Evolutionary conservation across 2,888 invertebrate species (phyloP).

Genomic region (Micoletzkya japonica): DNA sequence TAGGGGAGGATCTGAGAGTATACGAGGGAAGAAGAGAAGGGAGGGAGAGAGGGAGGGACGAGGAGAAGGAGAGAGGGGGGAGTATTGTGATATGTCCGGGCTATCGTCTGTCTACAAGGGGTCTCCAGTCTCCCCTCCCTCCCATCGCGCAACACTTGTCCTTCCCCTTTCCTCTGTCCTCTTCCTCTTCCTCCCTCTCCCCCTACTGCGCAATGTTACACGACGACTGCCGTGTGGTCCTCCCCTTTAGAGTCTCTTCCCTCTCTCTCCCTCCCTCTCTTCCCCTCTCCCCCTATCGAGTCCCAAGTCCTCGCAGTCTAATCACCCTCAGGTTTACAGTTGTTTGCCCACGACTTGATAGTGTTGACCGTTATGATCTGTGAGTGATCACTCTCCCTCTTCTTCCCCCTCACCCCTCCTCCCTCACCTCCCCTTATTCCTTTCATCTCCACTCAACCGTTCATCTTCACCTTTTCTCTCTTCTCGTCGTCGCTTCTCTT

Average conservation of each 20-base stretch:
- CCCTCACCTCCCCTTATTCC: neutral
- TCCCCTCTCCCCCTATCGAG: neutral
- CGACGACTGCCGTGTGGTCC: neutral
- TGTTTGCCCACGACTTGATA: neutral
- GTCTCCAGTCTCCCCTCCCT: neutral
- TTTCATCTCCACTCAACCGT: neutral
- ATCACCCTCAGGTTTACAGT: neutral
- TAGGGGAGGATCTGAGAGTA: neutral
- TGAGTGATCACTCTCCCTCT: neutral
- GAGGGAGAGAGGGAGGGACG: neutral
- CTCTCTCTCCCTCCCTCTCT: conserved; percentile 5
- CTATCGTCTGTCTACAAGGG: neutral
- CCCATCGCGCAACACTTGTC: neutral
- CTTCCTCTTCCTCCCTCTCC: neutral
- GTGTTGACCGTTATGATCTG: neutral
- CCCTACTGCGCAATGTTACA: neutral
- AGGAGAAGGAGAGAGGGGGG: neutral
- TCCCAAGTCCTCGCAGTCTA: conserved; percentile 7
- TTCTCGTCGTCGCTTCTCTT: conserved; percentile 19
- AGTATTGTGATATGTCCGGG: neutral
- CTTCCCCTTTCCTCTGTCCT: neutral
- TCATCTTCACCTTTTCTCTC: conserved; percentile 12
- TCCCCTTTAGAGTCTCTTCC: neutral
- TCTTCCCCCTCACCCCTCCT: conserved; percentile 2
- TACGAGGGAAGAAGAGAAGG: neutral